Evolutionary conservation across 2,113 vertebrate genomes (phyloP), one percentile per base, ranked within the genome.

Genomic region (Syngnathus typhle): DNA sequence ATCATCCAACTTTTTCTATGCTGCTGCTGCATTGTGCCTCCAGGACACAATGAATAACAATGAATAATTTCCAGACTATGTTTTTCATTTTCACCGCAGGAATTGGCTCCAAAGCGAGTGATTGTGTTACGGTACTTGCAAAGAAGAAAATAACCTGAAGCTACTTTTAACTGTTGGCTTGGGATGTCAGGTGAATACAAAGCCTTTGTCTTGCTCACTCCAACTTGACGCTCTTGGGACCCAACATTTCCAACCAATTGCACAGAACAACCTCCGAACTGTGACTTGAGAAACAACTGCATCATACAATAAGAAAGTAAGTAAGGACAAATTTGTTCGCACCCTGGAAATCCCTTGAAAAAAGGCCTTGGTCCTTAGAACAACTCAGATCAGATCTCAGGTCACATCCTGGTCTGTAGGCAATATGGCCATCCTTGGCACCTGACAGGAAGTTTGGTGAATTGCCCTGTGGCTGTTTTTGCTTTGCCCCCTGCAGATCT

Each of bases 41-140:
- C 66, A 43, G 81, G 81, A 84, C 72, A 4, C 52, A 55, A 55
- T 55, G 52, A 55, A 55, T 55, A 55, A 55, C 51, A 76, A 78
- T 73, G 69, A 82, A 74, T 77, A 27, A 85, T 87, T 82, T 75
- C 55, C 65, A 55, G 72, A 67, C 59, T 55, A 13, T 55, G n/a
- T 55, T 27, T 55, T 52, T 67, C 49, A 39, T 74, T 83, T 80
- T 73, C 73, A 65, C 64, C 41, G 41, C 73, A 62, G 68, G 67
- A 85, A 72, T 69, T 86, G 83, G 77, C 78, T 71, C 7, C 62
- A 38, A 44, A 1, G 39, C 75, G 79, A 76, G 75, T 79, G 78
- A 85, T 85, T 85, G 75, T 82, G 63, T 84, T 84, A 74, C 83
- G 21, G 51, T 70, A 52, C 49, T 52, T 51, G 74, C 76, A 71